Base-by-base conservation (phyloP, 2,888 invertebrate genomes). In the Cecidostiba fungosa region DNA sequence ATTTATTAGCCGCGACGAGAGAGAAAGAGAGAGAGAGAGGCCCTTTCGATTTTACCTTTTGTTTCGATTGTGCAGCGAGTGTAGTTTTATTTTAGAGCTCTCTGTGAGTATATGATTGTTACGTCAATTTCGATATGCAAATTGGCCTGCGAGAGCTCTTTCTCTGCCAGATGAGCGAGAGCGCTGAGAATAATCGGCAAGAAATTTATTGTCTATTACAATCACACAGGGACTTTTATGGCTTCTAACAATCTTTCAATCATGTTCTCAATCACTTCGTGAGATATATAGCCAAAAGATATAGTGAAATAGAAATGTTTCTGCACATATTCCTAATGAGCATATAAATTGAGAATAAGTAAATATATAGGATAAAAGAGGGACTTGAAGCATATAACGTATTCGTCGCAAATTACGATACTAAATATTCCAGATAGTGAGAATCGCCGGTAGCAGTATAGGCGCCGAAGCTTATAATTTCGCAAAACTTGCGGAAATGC, bases 1-100 rank as follows among this genome's bases (percentile, higher is more conserved):
- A 88, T 88, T 88, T 88, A 88, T 88, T 88, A 86, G 82, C 85
- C 10, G 79, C 16, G 73, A 76, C 66, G 26, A 23, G 43, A n/a
- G 47, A 80, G 62, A 50, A 43, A 69, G 39, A 39, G 39, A 10
- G 39, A 39, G 39, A 39, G 39, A 39, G 39, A 8, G 39, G 10
- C 23, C 70, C 69, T 74, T 43, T 36, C 76, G 62, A 83, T 16
- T 72, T 76, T 70, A 72, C 43, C 74, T 39, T 70, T 86, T 80
- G 80, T 78, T 82, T 73, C 54, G 47, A 72, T 39, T 59, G 29
- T 39, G 36, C 16, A 26, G 3, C 16, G 19, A 43, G 36, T 79
- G 72, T 77, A 84, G 36, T 59, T 82, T 80, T 59, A 69, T 69
- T 79, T 70, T 10, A 23, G 43, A 73, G 36, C 39, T 77, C 19